Percentiles rank a stretch among this genome's conserved stretches.
Evolutionary conservation across 2,113 vertebrate species (phyloP).

Genomic region (Empidonax traillii): DNA sequence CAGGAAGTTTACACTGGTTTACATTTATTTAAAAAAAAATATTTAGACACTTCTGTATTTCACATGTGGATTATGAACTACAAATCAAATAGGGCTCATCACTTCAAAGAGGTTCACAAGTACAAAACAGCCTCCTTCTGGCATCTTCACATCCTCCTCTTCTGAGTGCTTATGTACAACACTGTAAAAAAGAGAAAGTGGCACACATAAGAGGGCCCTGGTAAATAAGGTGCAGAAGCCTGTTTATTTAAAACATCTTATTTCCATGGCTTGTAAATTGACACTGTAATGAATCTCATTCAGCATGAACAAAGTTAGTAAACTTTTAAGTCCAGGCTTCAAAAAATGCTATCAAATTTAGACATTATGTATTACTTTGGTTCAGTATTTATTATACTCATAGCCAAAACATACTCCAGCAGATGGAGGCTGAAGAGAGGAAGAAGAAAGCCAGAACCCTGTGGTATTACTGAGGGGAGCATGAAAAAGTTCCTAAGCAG

Average conservation of each 20-base stretch:
- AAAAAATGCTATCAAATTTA: not conserved
- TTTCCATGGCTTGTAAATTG: not conserved
- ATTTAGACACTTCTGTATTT: slow-evolving; percentile 2
- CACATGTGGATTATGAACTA: slow-evolving; percentile 10
- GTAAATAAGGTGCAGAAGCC: not conserved
- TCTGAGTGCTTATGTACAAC: slow-evolving; percentile 99
- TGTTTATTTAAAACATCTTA: not conserved
- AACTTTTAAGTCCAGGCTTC: not conserved
- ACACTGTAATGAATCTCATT: not conserved
- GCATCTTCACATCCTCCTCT: slow-evolving; percentile 91
- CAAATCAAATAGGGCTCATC: slow-evolving; percentile 35
- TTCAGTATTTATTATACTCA: not conserved
- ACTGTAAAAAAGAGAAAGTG: slow-evolving; percentile 78
- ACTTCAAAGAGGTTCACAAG: slow-evolving; percentile 31
- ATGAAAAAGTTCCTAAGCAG: not conserved
- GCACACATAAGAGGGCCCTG: not conserved
- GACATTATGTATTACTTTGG: not conserved
- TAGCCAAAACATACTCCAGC: not conserved
- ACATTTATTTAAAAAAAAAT: slow-evolving; percentile 41
- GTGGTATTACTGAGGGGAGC: not conserved
- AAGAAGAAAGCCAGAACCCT: not conserved
- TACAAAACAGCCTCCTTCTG: slow-evolving; percentile 3
- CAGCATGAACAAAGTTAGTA: not conserved
- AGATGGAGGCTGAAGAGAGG: not conserved
- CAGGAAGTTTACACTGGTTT: not conserved